Base-by-base conservation (phyloP, 2,797 vertebrate species). In the Furcifer pardalis region DNA sequence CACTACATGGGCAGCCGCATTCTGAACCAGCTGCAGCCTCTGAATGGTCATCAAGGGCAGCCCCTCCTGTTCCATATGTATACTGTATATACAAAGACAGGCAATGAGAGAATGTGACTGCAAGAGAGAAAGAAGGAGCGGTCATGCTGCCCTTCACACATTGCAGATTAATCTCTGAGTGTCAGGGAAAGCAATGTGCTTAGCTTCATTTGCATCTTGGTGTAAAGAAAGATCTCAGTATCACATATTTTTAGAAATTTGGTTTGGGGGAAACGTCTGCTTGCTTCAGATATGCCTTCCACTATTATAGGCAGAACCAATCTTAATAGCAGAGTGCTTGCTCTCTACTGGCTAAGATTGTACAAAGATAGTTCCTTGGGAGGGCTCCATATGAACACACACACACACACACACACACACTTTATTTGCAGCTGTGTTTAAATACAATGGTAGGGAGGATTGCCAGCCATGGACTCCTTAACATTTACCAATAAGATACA, bases 401-500 rank as follows among this genome's bases (percentile, higher is more conserved):
- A 5, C 68, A 21, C 10, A 21, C 4, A 15, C 0, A 0, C 4
- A 4, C 60, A 84, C 84, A 90, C 32, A 44, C 10, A 30, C 37
- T 59, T 8, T 12, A 42, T 79, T 89, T 82, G 73, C 83, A 83
- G 71, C 71, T 90, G 89, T 32, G 89, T 93, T 91, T 90, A 79
- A 86, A 87, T 78, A 73, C 42, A 92, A 86, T 72, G 76, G 73
- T 73, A 83, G 46, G 60, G 88, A 90, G 90, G 88, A 93, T 87
- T 91, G 90, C 89, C 93, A 92, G 86, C 85, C 44, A 75, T 4
- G 86, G 85, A 81, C 44, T 90, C 88, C 77, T 88, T 68, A 93
- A 86, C 73, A 75, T 79, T 93, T 89, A 91, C 72, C 8, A n/a
- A 78, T 27, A 87, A 89, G 92, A 82, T 83, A 79, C 88, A 86